Percentiles rank a stretch among this genome's conserved stretches.
Evolutionary conservation across 2,888 invertebrate species (phyloP).

Genomic region (Diploptera punctata): DNA sequence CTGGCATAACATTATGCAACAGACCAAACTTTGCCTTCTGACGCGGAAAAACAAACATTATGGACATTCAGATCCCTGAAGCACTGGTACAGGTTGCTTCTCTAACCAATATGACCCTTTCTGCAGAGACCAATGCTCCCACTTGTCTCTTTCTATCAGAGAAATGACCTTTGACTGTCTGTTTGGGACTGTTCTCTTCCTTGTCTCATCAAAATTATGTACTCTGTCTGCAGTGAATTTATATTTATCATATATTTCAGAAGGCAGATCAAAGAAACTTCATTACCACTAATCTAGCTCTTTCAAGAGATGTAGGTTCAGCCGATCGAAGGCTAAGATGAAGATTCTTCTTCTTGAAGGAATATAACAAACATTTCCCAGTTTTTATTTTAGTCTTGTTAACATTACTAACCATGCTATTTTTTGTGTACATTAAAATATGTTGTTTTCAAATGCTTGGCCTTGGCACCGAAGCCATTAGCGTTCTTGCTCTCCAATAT

Average conservation of each 20-base stretch:
- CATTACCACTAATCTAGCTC: background rate
- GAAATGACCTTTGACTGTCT: background rate
- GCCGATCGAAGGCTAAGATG: background rate
- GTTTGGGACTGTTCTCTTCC: background rate
- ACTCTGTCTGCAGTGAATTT: background rate
- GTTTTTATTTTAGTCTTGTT: background rate
- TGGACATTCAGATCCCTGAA: constrained; percentile 49
- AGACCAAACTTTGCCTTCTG: constrained; percentile 49
- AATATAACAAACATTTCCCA: background rate
- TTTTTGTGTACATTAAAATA: background rate
- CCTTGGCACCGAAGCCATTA: too few relatives aligned
- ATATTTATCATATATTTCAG: background rate
- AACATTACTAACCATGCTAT: background rate
- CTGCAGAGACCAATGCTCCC: constrained; percentile 47
- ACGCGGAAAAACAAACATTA: constrained; percentile 50
- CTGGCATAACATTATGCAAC: constrained; percentile 48
- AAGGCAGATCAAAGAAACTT: background rate
- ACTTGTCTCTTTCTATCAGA: background rate
- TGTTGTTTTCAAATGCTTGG: too few relatives aligned
- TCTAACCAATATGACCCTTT: constrained; percentile 49
- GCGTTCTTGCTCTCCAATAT: too few relatives aligned
- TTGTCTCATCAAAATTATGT: background rate
- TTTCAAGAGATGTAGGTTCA: background rate
- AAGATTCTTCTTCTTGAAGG: background rate
- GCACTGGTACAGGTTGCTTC: constrained; percentile 49